phyloP scores from a whole-genome alignment of 1,140 invertebrate species.

The Nasonia giraulti region DNA sequence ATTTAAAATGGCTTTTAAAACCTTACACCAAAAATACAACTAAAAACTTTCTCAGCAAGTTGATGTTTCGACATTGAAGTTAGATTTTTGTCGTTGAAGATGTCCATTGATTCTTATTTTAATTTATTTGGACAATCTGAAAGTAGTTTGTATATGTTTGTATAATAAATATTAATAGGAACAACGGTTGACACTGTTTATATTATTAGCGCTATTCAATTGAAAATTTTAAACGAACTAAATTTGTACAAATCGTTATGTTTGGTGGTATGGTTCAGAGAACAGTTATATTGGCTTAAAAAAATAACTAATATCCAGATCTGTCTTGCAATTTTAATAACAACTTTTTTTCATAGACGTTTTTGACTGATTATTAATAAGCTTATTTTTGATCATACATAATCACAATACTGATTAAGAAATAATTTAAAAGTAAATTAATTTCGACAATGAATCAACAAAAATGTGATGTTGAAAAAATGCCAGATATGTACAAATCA shows the following conservation, averaged over 20 bases:
- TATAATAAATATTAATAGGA: background rate
- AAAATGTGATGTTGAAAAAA: background rate
- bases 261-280: background rate
- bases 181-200: background rate
- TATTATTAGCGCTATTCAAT: background rate
- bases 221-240: background rate
- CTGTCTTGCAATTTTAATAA: background rate
- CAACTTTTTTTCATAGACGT: background rate
- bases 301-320: background rate
- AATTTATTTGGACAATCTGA: background rate
- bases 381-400: background rate
- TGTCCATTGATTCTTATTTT: background rate
- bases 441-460: background rate
- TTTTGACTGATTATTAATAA: background rate
- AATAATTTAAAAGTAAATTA: conserved; percentile 13
- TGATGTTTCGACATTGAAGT: background rate
- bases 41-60: conserved; percentile 26
- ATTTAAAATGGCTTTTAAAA: conserved; percentile 11
- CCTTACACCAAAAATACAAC: conserved; percentile 27
- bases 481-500: background rate
- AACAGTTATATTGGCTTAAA: background rate
- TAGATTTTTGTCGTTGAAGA: background rate
- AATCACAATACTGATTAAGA: conserved; percentile 14
- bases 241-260: too few species aligned
- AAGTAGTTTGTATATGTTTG: background rate